Evolutionary conservation across 2,797 vertebrate genomes (phyloP).

Genomic region (Pterois miles): DNA sequence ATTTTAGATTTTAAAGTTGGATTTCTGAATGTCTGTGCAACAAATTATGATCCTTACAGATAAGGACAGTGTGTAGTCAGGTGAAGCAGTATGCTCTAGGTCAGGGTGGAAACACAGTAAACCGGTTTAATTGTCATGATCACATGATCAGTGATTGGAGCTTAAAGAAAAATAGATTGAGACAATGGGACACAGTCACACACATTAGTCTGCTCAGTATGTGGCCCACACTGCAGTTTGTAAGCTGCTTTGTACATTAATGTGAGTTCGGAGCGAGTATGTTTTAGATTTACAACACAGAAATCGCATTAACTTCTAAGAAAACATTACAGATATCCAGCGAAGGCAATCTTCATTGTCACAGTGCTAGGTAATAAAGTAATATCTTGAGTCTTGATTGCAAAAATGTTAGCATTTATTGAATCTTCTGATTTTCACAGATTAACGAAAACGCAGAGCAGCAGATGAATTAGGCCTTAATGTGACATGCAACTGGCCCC

Average conservation of each 20-base stretch:
- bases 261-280: neutral
- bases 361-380: neutral
- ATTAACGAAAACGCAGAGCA: neutral
- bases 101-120: constrained; percentile 21
- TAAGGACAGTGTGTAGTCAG: neutral
- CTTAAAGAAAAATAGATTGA: neutral
- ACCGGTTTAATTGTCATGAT: constrained; percentile 43
- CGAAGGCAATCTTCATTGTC: neutral
- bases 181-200: neutral
- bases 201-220: neutral
- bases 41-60: neutral
- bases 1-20: neutral
- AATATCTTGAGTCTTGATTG: neutral
- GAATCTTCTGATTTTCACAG: neutral
- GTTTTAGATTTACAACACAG: neutral
- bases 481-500: neutral
- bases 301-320: neutral
- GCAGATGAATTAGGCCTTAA: neutral
- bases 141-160: neutral
- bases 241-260: neutral
- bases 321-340: neutral
- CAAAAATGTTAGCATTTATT: neutral
- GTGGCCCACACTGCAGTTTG: neutral
- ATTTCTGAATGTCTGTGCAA: neutral
- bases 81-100: neutral